A percentile compares a stretch with the other conserved stretches of the same genome.
Conservation (phyloP, 1,140 invertebrate genomes). For the Lethocerus indicus region DNA sequence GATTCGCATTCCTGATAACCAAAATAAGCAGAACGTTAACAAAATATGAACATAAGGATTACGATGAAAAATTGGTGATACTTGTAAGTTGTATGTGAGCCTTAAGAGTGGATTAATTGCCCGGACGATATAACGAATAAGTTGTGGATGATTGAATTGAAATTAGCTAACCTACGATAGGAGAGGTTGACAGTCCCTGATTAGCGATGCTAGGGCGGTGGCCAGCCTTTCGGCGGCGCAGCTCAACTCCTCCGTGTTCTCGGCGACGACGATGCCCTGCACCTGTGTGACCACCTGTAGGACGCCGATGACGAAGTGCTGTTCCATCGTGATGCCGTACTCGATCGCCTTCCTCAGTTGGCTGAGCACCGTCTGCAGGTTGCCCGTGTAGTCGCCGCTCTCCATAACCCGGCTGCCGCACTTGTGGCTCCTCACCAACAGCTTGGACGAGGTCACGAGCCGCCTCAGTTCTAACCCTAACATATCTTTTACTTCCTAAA, state of each 20-base stretch:
- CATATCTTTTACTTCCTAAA: constrained; percentile 49
- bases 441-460: constrained; percentile 65
- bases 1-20: too few relatives aligned
- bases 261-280: constrained; percentile 12
- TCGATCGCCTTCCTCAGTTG: constrained; percentile 11
- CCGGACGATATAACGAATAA: too few relatives aligned
- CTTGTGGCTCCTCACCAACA: constrained; percentile 44
- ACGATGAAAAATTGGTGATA: too few relatives aligned
- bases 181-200: constrained; percentile 12
- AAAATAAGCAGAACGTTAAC: too few relatives aligned
- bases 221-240: constrained; percentile 8
- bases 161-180: too few relatives aligned
- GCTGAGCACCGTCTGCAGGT: constrained; percentile 4
- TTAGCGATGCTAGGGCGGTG: constrained; percentile 8
- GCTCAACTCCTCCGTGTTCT: constrained; percentile 10
- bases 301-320: constrained; percentile 8
- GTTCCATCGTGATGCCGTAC: constrained; percentile 12
- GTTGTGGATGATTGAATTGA: too few relatives aligned
- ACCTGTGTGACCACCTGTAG: constrained; percentile 10
- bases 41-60: too few relatives aligned
- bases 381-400: constrained; percentile 10
- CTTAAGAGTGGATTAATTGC: too few relatives aligned
- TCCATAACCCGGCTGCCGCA: constrained; percentile 8
- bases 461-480: constrained; percentile 61
- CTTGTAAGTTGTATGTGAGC: too few relatives aligned